Evolutionary conservation across 2,113 vertebrate genomes (phyloP), one percentile per base, ranked within the genome.

Genomic region (Ophthalmolycus amberensis): DNA sequence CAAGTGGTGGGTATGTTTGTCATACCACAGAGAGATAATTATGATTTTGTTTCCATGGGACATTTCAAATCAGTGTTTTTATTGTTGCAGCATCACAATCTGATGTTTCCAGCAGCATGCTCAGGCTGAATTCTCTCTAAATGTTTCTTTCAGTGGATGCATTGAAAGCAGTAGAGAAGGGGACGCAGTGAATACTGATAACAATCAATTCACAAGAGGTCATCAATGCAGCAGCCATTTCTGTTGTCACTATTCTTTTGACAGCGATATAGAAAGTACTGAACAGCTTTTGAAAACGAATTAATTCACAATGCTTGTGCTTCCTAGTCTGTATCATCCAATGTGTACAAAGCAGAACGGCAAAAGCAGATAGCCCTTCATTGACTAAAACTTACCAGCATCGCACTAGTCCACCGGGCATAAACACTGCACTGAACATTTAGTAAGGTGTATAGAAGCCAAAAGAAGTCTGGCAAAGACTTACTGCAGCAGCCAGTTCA

Each of bases 401-500:
- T 75, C 18, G 0, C 27, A 71, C 14, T 18, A 14, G n/a, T 84
- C 62, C 34, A 70, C 59, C 60, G 56, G 71, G 60, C 14, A 58
- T n/a, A 64, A 37, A 75, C 65, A 60, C 60, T 29, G 7, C 32
- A 15, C 42, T 70, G 18, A 80, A 66, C 27, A 12, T 70, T 86
- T 9, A 80, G 29, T 60, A 1, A 80, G 56, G 46, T 82, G 9
- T 44, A 48, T 65, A 52, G 29, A 52, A 54, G 37, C 52, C 67
- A 72, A 80, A 80, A 38, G 44, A 29, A 32, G 37, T 78, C 54
- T 73, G 38, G 27, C 64, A 29, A 71, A 77, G 65, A 54, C 42
- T 74, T 32, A 27, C 74, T 63, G 71, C 75, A 82, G 32, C 42
- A 34, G 60, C 71, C 75, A 66, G 84, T 65, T 83, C 77, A 74